Evolutionary conservation across 2,797 vertebrate genomes (phyloP).

Genomic region (Lepidocolaptes lacrymiger): DNA sequence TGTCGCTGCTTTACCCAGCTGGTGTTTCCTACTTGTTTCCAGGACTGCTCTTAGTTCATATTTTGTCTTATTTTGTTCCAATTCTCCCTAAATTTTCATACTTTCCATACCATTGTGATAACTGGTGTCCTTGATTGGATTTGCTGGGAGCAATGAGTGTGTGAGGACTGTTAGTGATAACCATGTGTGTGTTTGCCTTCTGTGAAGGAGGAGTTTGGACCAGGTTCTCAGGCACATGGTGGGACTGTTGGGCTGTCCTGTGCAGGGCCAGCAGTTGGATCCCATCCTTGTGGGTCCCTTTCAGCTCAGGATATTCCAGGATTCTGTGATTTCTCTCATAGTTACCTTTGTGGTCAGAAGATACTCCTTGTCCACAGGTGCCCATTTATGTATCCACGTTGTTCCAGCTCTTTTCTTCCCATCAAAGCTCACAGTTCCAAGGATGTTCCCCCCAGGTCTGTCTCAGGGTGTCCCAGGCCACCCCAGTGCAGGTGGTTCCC

Average conservation of each 20-base stretch:
- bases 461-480: not conserved
- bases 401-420: not conserved
- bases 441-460: not conserved
- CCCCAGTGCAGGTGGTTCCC: not conserved
- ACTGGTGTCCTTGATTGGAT: not conserved
- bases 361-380: not conserved
- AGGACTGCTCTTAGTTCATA: not conserved
- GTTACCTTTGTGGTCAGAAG: not conserved
- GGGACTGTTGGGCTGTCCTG: not conserved
- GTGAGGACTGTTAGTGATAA: not conserved
- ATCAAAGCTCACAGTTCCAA: not conserved
- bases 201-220: not conserved
- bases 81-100: not conserved
- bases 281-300: not conserved
- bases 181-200: not conserved
- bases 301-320: not conserved
- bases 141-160: not conserved
- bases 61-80: not conserved
- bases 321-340: not conserved
- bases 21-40: not conserved
- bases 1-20: not conserved
- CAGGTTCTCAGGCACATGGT: not conserved
- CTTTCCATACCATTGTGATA: not conserved
- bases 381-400: fast-evolving
- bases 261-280: not conserved